Conservation (phyloP, 2,113 vertebrate species). For the Diadophis punctatus region DNA sequence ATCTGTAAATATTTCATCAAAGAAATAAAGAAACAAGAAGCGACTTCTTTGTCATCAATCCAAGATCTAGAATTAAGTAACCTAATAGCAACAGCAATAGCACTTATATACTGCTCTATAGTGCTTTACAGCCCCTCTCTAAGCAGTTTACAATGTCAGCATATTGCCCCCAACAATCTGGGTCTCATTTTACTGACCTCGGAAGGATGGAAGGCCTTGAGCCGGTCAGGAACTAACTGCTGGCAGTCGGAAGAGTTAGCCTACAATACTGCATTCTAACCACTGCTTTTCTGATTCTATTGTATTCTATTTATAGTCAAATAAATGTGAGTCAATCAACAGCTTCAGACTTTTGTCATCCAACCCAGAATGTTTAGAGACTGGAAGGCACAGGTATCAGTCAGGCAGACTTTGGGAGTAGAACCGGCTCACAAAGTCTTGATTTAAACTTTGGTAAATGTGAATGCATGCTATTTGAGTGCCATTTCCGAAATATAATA, state of each 20-base stretch:
- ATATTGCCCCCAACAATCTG: not conserved
- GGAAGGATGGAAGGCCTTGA: not conserved
- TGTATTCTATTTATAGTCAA: not conserved
- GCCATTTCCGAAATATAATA: constrained; percentile 5
- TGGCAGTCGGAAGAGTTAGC: not conserved
- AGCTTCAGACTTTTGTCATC: not conserved
- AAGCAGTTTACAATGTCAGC: not conserved
- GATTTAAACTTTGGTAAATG: not conserved
- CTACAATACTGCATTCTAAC: not conserved
- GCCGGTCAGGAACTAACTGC: not conserved
- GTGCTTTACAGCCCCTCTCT: not conserved
- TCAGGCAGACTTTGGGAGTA: not conserved
- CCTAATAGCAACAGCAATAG: not conserved
- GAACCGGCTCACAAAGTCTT: not conserved
- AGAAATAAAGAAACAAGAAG: not conserved
- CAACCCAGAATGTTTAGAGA: not conserved
- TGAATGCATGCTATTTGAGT: not conserved
- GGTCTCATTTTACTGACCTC: not conserved
- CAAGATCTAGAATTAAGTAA: not conserved
- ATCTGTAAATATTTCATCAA: not conserved
- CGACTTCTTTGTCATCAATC: not conserved
- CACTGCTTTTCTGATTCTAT: not conserved
- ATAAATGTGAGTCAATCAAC: not conserved
- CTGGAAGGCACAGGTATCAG: not conserved
- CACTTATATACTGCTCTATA: not conserved